A percentile compares a stretch with the other conserved stretches of the same genome.
Evolutionary conservation across 2,888 invertebrate genomes (phyloP).

Genomic region (Drosophila mimetica): DNA sequence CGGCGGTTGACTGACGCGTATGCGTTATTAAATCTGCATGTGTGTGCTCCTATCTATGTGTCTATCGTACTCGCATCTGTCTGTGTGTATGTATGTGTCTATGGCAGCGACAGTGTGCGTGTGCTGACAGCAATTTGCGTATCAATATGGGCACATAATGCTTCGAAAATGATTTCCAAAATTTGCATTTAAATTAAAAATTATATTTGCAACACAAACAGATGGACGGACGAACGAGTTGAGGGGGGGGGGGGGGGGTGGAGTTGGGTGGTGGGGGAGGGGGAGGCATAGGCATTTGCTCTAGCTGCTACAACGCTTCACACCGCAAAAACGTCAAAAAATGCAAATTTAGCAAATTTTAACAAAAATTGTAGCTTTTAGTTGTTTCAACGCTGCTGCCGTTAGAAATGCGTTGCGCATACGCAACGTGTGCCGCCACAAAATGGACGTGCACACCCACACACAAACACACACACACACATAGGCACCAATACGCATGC

Average conservation of each 20-base stretch:
- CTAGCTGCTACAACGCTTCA: conserved; percentile 34
- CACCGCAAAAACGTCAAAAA: conserved; percentile 64
- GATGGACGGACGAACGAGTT: conserved; percentile 17
- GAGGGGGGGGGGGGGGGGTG: neutral
- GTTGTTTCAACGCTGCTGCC: conserved; percentile 59
- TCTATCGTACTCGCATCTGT: neutral
- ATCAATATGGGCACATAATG: conserved; percentile 80
- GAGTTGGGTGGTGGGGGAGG: neutral
- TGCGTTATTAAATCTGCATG: conserved; percentile 76
- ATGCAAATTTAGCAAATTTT: conserved; percentile 78
- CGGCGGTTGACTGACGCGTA: conserved; percentile 76
- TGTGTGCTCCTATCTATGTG: conserved; percentile 37
- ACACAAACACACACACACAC: conserved; percentile 5
- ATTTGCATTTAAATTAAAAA: conserved; percentile 79
- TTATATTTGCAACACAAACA: conserved; percentile 81
- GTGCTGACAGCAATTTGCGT: conserved; percentile 80
- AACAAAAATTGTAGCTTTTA: conserved; percentile 73
- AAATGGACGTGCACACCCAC: conserved; percentile 45
- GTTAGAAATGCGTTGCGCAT: conserved; percentile 68
- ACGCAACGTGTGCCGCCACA: conserved; percentile 69
- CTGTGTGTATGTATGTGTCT: conserved; percentile 20
- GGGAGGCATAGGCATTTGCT: conserved; percentile 22
- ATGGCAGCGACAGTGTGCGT: conserved; percentile 45
- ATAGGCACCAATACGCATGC: conserved; percentile 24
- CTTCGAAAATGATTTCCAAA: conserved; percentile 80